phyloP scores from a whole-genome alignment of 2,888 invertebrate species.

The Eilema depressum region DNA sequence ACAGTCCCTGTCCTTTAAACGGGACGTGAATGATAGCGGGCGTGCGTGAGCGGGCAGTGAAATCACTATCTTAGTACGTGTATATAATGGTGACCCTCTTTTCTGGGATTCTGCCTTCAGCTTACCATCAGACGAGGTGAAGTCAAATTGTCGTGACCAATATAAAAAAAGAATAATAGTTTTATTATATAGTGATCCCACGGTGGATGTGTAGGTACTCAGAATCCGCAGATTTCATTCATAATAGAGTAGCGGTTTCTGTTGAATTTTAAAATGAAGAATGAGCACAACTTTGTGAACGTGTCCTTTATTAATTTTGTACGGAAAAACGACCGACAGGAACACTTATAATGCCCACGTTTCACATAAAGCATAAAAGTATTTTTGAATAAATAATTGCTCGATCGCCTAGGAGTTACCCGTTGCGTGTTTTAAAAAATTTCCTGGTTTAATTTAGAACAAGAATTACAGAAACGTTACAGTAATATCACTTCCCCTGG shows the following conservation, averaged over 20 bases:
- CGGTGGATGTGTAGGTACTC: conserved; percentile 18
- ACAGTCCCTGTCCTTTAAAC: too few species aligned
- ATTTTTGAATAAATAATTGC: conserved; percentile 17
- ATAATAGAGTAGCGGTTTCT: conserved; percentile 40
- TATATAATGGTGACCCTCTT: too few species aligned
- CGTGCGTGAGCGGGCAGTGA: too few species aligned
- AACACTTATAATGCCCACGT: conserved; percentile 20
- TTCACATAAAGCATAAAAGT: conserved; percentile 17
- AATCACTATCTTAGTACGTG: too few species aligned
- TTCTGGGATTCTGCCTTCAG: too few species aligned
- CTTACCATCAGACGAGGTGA: too few species aligned
- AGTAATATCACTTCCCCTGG: not conserved
- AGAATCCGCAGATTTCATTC: conserved; percentile 43
- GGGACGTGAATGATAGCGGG: too few species aligned
- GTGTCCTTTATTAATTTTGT: conserved; percentile 29
- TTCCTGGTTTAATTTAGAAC: conserved; percentile 9
- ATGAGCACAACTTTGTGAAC: conserved; percentile 21
- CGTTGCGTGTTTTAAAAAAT: conserved; percentile 16
- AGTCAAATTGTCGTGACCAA: too few species aligned
- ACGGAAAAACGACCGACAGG: conserved; percentile 25
- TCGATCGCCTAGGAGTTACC: conserved; percentile 6
- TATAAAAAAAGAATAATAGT: too few species aligned
- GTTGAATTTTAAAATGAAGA: conserved; percentile 44
- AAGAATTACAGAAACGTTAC: not conserved
- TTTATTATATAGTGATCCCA: conserved; percentile 12